These are phyloP conservation scores for Nomada hirtipes DNA, from an alignment of 2,888 invertebrate genomes.

Conservation along the genomic window DNA sequence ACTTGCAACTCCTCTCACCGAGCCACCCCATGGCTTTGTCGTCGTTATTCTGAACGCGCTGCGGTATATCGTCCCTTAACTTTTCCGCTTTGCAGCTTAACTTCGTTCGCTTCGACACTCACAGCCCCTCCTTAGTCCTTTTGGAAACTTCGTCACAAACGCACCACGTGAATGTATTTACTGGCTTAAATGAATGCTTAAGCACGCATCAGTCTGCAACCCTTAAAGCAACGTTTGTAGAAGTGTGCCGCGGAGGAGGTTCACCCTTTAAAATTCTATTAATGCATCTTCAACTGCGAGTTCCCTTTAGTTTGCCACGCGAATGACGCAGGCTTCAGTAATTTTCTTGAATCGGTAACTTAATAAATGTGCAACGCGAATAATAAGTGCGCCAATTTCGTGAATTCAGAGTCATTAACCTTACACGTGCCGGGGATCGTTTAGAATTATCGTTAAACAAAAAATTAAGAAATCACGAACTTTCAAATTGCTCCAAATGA, in stretches of 20 bases:
- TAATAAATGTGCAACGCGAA: not conserved
- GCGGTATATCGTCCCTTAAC: constrained; percentile 59
- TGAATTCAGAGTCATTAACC: too few species aligned
- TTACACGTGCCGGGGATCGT: too few species aligned
- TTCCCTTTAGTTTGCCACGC: not conserved
- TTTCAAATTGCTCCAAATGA: too few species aligned
- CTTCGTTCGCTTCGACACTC: constrained; percentile 58
- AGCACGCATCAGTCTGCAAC: constrained; percentile 22
- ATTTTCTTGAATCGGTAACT: not conserved
- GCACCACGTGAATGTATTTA: constrained; percentile 46
- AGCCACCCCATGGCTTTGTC: constrained; percentile 46
- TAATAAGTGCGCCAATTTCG: too few species aligned
- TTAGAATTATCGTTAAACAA: too few species aligned
- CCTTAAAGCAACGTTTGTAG: not conserved
- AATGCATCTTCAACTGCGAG: not conserved
- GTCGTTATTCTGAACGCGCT: constrained; percentile 35
- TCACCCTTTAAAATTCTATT: not conserved
- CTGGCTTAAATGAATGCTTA: constrained; percentile 21
- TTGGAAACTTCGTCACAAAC: constrained; percentile 66
- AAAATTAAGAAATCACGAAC: not conserved
- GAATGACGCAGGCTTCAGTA: not conserved
- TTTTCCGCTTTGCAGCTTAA: constrained; percentile 67
- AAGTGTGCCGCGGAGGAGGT: not conserved
- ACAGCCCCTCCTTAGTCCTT: constrained; percentile 43
- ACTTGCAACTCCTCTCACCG: constrained; percentile 26